phyloP scores from a whole-genome alignment of 2,888 invertebrate species.

The Eupithecia subfuscata region DNA sequence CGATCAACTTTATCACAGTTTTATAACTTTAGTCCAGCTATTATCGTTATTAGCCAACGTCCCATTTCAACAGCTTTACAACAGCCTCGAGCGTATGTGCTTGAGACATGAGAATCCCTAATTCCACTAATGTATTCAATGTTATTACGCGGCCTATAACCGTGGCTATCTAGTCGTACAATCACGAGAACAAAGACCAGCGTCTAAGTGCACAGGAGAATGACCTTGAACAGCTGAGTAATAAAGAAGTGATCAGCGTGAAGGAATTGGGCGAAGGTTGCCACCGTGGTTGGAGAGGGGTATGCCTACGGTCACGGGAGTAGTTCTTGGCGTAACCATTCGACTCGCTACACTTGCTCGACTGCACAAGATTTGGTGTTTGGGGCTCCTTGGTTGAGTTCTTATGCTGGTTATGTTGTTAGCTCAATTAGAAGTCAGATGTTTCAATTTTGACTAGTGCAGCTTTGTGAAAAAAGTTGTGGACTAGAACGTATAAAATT shows the following conservation, averaged over 20 bases:
- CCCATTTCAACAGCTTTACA: conserved; percentile 1
- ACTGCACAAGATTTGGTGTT: conserved; percentile 43
- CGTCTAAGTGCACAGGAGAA: conserved; percentile 21
- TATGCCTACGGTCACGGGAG: conserved; percentile 63
- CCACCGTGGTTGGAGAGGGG: conserved; percentile 40
- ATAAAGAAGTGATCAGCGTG: conserved; percentile 33
- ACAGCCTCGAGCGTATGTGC: neutral
- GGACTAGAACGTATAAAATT: neutral
- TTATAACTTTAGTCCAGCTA: conserved; percentile 3
- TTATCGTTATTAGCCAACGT: conserved; percentile 1
- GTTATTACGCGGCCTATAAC: conserved; percentile 40
- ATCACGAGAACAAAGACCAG: conserved; percentile 30
- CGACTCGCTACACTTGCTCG: conserved; percentile 64
- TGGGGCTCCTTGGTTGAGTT: conserved; percentile 26
- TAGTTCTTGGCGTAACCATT: conserved; percentile 63
- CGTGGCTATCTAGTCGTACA: conserved; percentile 42
- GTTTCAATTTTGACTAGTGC: neutral
- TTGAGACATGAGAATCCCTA: conserved; percentile 32
- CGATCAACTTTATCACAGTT: conserved; percentile 2
- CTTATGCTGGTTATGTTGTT: conserved; percentile 6
- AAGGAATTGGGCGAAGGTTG: conserved; percentile 30
- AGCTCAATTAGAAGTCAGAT: neutral
- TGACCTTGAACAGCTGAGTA: conserved; percentile 22
- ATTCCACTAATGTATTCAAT: conserved; percentile 35
- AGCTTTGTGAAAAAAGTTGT: neutral